Evolutionary conservation across 2,888 invertebrate species (phyloP).

Genomic region (Melanotus villosus): DNA sequence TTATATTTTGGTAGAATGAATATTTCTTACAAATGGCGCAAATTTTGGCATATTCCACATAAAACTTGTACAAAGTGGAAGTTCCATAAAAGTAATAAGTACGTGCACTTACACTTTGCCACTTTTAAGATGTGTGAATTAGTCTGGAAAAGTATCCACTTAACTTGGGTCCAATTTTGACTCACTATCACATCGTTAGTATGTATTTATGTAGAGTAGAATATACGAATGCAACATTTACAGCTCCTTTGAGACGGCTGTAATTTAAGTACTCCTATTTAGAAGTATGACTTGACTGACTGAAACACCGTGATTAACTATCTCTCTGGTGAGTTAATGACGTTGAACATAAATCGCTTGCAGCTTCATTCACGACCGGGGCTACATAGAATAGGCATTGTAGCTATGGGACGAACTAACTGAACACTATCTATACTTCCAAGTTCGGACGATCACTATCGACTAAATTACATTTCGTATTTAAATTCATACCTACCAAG

Average conservation of each 20-base stretch:
- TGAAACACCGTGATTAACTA: conserved; percentile 18
- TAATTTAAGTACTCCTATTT: conserved; percentile 11
- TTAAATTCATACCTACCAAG: no score
- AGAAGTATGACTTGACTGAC: conserved; percentile 14
- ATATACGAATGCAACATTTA: conserved; percentile 15
- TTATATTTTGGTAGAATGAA: no score
- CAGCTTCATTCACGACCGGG: background rate
- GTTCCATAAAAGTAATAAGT: no score
- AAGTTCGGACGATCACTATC: no score
- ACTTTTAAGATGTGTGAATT: no score
- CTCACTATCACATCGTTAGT: conserved; percentile 12
- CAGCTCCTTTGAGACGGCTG: conserved; percentile 14
- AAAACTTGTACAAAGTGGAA: no score
- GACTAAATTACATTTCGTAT: no score
- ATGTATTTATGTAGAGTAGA: conserved; percentile 14
- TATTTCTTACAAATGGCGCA: no score
- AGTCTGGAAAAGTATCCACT: background rate
- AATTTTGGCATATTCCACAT: no score
- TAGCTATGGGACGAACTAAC: background rate
- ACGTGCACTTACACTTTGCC: no score
- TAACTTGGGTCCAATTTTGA: background rate
- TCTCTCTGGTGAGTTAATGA: conserved; percentile 12
- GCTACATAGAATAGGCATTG: background rate
- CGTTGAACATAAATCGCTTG: background rate
- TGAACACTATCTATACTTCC: background rate